A percentile compares a stretch with the other conserved stretches of the same genome.
Evolutionary conservation across 2,797 vertebrate species (phyloP).

Genomic region (Apodemus agrarius): DNA sequence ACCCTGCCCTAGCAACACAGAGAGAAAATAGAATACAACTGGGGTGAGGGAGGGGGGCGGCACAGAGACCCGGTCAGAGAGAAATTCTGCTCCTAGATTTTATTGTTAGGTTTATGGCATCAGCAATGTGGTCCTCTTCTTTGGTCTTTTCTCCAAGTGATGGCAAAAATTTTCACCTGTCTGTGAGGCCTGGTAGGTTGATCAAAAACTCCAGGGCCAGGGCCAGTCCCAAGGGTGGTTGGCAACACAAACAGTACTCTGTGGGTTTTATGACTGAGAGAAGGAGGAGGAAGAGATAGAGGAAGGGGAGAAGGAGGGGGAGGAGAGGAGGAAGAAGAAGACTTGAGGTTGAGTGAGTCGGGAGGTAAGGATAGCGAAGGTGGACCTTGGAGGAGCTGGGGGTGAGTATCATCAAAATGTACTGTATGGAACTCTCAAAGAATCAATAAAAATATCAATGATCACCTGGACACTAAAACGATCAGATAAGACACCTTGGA

Average conservation of each 20-base stretch:
- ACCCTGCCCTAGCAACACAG: background rate
- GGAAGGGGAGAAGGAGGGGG: too few relatives aligned
- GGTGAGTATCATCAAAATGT: background rate
- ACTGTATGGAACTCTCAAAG: background rate
- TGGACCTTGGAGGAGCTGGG: background rate
- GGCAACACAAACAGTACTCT: background rate
- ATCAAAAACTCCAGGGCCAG: background rate
- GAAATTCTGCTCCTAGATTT: background rate
- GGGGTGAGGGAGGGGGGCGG: background rate
- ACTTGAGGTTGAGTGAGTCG: background rate
- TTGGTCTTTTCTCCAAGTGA: conserved; percentile 19
- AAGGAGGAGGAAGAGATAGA: background rate
- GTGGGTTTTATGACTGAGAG: background rate
- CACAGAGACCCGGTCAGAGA: background rate
- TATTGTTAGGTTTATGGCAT: background rate
- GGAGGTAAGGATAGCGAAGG: background rate
- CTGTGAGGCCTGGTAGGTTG: background rate
- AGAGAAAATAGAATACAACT: background rate
- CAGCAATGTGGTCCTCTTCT: background rate
- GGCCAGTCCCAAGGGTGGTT: background rate
- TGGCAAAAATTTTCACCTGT: background rate
- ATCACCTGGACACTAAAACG: background rate
- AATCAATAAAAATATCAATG: background rate
- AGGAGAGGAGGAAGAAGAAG: background rate
- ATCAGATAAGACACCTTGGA: background rate